Evolutionary conservation across 1,140 invertebrate genomes (phyloP), one percentile per base, ranked within the genome.

Genomic region (Pseudomyrmex sp.): DNA sequence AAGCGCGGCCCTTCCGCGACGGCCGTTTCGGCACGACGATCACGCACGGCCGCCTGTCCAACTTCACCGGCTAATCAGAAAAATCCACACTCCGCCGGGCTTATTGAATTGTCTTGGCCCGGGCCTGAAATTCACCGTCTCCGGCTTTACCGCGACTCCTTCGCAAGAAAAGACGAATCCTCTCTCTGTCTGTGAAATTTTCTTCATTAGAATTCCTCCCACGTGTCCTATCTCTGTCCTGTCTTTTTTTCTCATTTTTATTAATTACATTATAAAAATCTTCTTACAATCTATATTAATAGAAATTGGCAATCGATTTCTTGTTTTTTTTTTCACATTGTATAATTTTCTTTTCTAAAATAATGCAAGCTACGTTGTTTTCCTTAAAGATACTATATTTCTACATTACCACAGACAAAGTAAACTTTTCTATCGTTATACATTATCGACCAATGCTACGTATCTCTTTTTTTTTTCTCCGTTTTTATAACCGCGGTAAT

Each of bases 61-160:
- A 92, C 91, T 93, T 93, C 86, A 80, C 85, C 88, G 86, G 88
- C 91, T 93, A 93, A 93, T 93, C 92, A 93, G 91, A 93, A 93
- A 93, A 93, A 92, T 93, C 93, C 91, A 93, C 92, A 91, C 91
- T 89, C 82, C 86, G 82, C 23, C 76, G 89, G 88, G 72, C 85
- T 93, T 92, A 93, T 93, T 93, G 91, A 93, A 93, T 93, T 90
- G 90, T 85, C 84, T 93, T 90, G 89, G 83, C 84, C 85, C 88
- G 79, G 65, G 56, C 77, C 23, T 3, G 54, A 15, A 48, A 46
- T 54, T 20, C 66, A 12, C 68, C 44, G 7, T 46, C 44, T 52
- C 50, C 65, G 72, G 68, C 58, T 69, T 44, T 9, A 20, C 48
- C 61, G 35, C 52, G 26, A 44, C 9, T 5, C 46, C n/a, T 54